phyloP scores from a whole-genome alignment of 2,888 invertebrate genomes.

The Ptycholaimellus sp. region DNA sequence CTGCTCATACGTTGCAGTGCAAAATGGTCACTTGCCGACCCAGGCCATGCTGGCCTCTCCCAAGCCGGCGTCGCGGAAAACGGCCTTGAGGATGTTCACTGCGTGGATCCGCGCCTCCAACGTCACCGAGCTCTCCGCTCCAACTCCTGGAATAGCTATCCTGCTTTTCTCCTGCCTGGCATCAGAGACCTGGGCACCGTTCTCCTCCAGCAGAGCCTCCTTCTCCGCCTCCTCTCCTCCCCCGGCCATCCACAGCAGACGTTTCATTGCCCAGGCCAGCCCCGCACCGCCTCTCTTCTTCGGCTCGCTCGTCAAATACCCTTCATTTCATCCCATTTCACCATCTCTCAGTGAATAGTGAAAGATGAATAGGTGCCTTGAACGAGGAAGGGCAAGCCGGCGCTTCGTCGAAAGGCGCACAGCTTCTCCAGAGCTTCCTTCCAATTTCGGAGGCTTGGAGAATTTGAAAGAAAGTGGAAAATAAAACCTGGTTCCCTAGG shows the following conservation, averaged over 20 bases:
- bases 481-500: not conserved
- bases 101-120: conserved; percentile 38
- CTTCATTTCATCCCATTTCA: not conserved
- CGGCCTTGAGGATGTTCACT: conserved; percentile 56
- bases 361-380: too few species aligned
- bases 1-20: too few species aligned
- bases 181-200: too few species aligned
- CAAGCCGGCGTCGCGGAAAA: conserved; percentile 51
- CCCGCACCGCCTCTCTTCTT: too few species aligned
- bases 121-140: not conserved
- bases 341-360: not conserved
- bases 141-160: not conserved
- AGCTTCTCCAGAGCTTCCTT: conserved; percentile 20
- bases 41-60: conserved; percentile 45
- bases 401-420: conserved; percentile 64
- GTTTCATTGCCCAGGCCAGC: too few species aligned
- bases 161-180: too few species aligned
- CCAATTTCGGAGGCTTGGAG: not conserved
- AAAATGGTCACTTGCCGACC: conserved; percentile 45
- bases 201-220: too few species aligned
- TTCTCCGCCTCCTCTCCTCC: too few species aligned
- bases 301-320: too few species aligned
- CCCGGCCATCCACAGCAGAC: too few species aligned
- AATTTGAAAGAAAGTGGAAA: not conserved
- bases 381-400: conserved; percentile 74